Evolutionary conservation across 2,888 invertebrate species (phyloP).

Genomic region (Lepetodrilus schrolli): DNA sequence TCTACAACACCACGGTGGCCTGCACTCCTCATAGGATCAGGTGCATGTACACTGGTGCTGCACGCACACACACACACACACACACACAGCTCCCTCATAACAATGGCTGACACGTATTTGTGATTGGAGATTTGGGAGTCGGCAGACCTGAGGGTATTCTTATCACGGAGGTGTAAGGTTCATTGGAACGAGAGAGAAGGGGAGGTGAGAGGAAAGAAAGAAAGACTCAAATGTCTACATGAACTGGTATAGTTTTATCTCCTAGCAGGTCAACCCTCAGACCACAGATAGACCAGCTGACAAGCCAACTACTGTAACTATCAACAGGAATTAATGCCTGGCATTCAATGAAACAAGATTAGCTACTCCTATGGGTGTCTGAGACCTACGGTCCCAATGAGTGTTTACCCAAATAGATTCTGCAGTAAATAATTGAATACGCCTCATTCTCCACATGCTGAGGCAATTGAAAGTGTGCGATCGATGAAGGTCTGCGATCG

Average conservation of each 20-base stretch:
- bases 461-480: neutral
- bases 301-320: neutral
- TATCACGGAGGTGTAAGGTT: slow-evolving; percentile 18
- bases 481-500: neutral
- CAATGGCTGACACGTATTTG: slow-evolving; percentile 13
- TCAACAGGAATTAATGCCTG: neutral
- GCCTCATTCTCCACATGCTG: neutral
- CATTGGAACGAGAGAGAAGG: too few relatives aligned
- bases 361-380: neutral
- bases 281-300: neutral
- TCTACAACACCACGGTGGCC: too few relatives aligned
- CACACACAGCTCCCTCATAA: neutral
- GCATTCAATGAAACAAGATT: slow-evolving; percentile 1
- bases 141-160: neutral
- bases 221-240: too few relatives aligned
- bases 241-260: too few relatives aligned
- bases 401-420: neutral
- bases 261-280: too few relatives aligned
- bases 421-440: neutral
- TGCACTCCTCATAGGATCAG: neutral
- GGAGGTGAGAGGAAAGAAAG: too few relatives aligned
- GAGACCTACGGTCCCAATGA: neutral
- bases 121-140: neutral
- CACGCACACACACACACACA: too few relatives aligned
- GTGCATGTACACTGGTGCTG: neutral